Conservation (phyloP, 2,888 invertebrate genomes). For the Coremacera marginata region DNA sequence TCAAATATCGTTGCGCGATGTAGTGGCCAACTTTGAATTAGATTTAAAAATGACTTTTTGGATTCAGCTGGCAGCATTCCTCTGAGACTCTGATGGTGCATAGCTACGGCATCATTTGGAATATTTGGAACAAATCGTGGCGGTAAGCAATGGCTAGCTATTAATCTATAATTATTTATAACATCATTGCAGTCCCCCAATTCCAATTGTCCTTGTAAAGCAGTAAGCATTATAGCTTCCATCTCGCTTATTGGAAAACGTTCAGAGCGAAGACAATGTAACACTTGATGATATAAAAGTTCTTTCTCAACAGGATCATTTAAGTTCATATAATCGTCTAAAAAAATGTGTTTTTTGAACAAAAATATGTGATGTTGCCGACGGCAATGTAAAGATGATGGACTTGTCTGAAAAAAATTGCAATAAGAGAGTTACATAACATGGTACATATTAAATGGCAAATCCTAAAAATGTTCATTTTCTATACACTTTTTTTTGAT, state of each 20-base stretch:
- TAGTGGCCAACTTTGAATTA: constrained; percentile 94
- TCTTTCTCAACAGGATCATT: constrained; percentile 93
- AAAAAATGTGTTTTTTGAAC: constrained; percentile 86
- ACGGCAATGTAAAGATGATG: constrained; percentile 64
- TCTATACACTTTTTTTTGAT: no score
- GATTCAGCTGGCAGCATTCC: constrained; percentile 90
- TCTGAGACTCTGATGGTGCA: constrained; percentile 90
- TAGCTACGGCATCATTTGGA: constrained; percentile 86
- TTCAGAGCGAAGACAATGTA: constrained; percentile 91
- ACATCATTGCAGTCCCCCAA: constrained; percentile 84
- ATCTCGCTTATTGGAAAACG: constrained; percentile 93
- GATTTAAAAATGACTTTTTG: constrained; percentile 91
- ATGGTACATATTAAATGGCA: no score
- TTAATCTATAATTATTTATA: constrained; percentile 76
- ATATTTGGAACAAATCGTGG: constrained; percentile 83
- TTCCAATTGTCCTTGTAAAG: constrained; percentile 93
- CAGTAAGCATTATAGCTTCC: constrained; percentile 95
- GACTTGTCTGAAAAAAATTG: constrained; percentile 7
- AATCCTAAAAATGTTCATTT: no score
- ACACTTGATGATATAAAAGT: constrained; percentile 91
- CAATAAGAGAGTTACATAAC: no score
- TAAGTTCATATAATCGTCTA: constrained; percentile 83
- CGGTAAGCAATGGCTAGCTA: constrained; percentile 86
- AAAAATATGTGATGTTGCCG: constrained; percentile 78
- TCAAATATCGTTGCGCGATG: constrained; percentile 94